Evolutionary conservation across 37 sponge, comb jelly and placozoan species (phyloP), one percentile per base, ranked within the genome.

Genomic region (Agelas oroides): DNA sequence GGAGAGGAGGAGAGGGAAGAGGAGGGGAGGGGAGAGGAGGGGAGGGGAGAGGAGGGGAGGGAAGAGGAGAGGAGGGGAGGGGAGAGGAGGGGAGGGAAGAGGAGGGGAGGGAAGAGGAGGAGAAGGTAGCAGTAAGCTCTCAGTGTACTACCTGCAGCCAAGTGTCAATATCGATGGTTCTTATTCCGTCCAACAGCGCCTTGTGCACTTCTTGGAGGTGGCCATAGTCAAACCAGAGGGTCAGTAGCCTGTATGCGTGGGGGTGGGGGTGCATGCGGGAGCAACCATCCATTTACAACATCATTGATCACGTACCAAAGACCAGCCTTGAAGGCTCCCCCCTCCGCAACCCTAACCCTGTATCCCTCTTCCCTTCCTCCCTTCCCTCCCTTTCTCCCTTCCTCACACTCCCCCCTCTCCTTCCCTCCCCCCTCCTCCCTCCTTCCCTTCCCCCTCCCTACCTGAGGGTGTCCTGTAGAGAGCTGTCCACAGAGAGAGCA

Each of bases 221-320:
- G 15, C 97, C 99, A 64, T 91, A 92, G 73, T 94, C 93, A 77
- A 98, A 98, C 96, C 99, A 98, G 40, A 98, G 83, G 1, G 99
- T 98, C 41, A 98, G 90, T 57, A 98, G 78, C 24, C 95, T 93
- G 14, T 12, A 25, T 61, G 62, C 11, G 59, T 59, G 59, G 17
- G 23, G 18, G 54, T 73, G 31, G 35, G 20, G 35, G 31, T 68
- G n/a, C n/a, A n/a, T n/a, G n/a, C n/a, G n/a, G n/a, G n/a, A n/a
- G n/a, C n/a, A n/a, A n/a, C n/a, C n/a, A n/a, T n/a, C n/a, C n/a
- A n/a, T n/a, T n/a, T n/a, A n/a, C n/a, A n/a, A n/a, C n/a, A n/a
- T n/a, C n/a, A n/a, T n/a, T n/a, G n/a, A n/a, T n/a, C n/a, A n/a
- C n/a, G n/a, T n/a, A n/a, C n/a, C n/a, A n/a, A n/a, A n/a, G n/a